Conservation (phyloP, 2,888 invertebrate species). For the Neoaliturus tenellus region DNA sequence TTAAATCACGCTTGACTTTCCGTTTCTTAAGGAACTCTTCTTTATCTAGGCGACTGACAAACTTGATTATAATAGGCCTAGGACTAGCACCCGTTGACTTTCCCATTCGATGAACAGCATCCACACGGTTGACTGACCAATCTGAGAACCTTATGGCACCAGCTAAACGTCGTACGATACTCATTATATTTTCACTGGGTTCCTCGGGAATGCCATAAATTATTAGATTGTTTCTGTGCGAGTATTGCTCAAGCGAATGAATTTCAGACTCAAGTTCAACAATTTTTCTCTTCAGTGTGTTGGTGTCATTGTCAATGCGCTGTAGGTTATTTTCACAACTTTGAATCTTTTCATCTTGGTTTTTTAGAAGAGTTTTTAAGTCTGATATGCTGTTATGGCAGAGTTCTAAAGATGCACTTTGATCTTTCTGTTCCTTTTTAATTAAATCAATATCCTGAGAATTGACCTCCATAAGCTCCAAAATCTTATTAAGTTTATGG, state of each 20-base stretch:
- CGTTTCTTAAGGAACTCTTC: not conserved
- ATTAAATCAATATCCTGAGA: not conserved
- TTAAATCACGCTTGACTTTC: not conserved
- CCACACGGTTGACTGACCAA: not conserved
- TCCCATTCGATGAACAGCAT: constrained; percentile 1
- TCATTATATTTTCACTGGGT: not conserved
- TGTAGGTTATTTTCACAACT: not conserved
- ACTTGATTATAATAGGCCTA: not conserved
- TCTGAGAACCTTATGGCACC: not conserved
- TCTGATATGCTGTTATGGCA: not conserved
- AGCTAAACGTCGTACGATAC: not conserved
- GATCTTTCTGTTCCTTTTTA: not conserved
- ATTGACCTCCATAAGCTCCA: not conserved
- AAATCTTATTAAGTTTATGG: not conserved
- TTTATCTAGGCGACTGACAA: not conserved
- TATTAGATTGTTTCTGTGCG: not conserved
- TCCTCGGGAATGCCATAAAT: constrained; percentile 1
- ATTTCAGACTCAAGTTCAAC: not conserved
- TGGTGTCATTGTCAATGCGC: not conserved
- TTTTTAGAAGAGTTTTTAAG: not conserved
- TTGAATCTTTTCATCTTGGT: not conserved
- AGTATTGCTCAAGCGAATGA: not conserved
- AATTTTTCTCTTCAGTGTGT: not conserved
- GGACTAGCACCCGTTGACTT: not conserved
- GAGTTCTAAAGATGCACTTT: not conserved